These are phyloP conservation scores for Tamandua tetradactyla DNA, from an alignment of 2,797 vertebrate species.

Conservation along the genomic window DNA sequence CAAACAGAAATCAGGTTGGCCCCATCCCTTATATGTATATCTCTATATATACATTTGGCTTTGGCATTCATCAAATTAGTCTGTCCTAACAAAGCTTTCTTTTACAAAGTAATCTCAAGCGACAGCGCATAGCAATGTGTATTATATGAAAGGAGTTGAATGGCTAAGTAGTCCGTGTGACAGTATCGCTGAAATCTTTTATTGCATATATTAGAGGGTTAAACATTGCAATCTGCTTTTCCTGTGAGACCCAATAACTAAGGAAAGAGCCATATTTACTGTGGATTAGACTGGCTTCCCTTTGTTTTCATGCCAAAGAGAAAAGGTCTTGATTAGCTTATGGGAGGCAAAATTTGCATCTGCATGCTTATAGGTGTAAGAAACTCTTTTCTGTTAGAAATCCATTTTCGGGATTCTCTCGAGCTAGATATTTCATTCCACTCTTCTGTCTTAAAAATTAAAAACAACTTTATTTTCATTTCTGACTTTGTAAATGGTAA, in stretches of 20 bases:
- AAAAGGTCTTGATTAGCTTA: slow-evolving; percentile 70
- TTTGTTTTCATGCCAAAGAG: slow-evolving; percentile 74
- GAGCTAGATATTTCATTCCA: slow-evolving; percentile 58
- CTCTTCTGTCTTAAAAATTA: slow-evolving; percentile 73
- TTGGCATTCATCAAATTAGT: slow-evolving; percentile 76
- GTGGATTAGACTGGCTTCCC: slow-evolving; percentile 67
- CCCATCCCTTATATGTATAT: slow-evolving; percentile 64
- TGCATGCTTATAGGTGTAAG: slow-evolving; percentile 43
- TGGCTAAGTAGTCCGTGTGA: slow-evolving; percentile 77
- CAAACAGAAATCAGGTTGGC: slow-evolving; percentile 70
- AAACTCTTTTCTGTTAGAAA: slow-evolving; percentile 52
- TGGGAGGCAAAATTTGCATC: slow-evolving; percentile 65
- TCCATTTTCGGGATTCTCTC: slow-evolving; percentile 67
- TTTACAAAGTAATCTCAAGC: slow-evolving; percentile 70
- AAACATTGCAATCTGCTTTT: slow-evolving; percentile 81
- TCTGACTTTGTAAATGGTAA: slow-evolving; percentile 58
- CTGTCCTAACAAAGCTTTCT: slow-evolving; percentile 75
- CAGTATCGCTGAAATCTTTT: slow-evolving; percentile 78
- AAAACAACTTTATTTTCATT: slow-evolving; percentile 78
- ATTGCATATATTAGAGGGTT: slow-evolving; percentile 78
- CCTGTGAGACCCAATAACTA: slow-evolving; percentile 72
- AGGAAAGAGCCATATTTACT: slow-evolving; percentile 74
- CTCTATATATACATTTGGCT: slow-evolving; percentile 69
- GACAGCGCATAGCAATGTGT: slow-evolving; percentile 69
- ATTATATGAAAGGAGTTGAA: slow-evolving; percentile 76